A percentile compares a stretch with the other conserved stretches of the same genome.
phyloP scores from a whole-genome alignment of 2,113 vertebrate genomes.

The Lagopus leucura region DNA sequence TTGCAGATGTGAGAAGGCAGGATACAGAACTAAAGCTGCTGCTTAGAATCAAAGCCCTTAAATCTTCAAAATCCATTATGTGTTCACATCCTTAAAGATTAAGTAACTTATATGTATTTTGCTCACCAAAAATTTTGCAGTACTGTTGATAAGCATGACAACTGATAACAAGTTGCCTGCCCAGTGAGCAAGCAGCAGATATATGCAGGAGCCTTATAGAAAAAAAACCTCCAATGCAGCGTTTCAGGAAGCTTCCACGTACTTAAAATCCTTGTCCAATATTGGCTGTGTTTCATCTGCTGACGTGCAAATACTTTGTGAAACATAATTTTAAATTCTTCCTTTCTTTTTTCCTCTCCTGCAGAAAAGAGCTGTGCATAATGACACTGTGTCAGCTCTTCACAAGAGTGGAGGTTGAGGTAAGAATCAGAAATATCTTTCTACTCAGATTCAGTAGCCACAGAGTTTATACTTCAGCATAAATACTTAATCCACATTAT shows the following conservation, averaged over 20 bases:
- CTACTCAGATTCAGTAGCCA: not conserved
- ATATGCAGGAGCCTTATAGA: not conserved
- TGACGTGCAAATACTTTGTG: not conserved
- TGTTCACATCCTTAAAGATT: not conserved
- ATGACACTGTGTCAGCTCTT: slow-evolving; percentile 90
- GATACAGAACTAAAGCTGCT: not conserved
- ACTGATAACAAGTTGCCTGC: not conserved
- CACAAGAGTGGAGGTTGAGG: slow-evolving; percentile 95
- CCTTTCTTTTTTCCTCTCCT: slow-evolving; percentile 33
- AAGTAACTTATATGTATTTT: not conserved
- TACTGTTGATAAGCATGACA: not conserved
- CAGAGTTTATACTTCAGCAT: not conserved
- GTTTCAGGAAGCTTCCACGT: not conserved
- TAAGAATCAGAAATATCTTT: slow-evolving; percentile 65
- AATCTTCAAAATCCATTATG: not conserved
- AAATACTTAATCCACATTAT: not conserved
- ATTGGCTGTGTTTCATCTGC: not conserved
- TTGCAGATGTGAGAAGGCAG: not conserved
- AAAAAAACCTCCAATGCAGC: not conserved
- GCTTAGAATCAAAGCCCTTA: not conserved
- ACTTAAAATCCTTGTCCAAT: not conserved
- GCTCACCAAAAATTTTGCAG: not conserved
- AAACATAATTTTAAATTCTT: not conserved
- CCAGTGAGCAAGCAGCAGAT: not conserved
- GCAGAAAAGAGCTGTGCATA: slow-evolving; percentile 83